Conservation (phyloP, 1,140 invertebrate species). For the Planococcus citri region DNA sequence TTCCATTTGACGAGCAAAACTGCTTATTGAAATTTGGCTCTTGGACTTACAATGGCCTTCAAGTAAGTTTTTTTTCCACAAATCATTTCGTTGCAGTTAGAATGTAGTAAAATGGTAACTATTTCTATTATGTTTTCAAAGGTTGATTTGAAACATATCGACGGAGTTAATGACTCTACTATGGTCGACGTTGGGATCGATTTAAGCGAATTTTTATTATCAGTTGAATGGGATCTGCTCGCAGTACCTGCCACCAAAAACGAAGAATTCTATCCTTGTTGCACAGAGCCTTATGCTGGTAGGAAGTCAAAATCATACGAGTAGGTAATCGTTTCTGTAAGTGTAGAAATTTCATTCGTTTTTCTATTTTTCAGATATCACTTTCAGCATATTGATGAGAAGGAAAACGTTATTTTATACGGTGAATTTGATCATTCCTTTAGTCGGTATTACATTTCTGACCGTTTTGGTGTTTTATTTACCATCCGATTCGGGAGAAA, state of each 20-base stretch:
- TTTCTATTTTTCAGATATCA: conserved; percentile 57
- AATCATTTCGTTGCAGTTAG: not conserved
- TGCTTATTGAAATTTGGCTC: conserved; percentile 94
- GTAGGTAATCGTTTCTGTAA: too few species aligned
- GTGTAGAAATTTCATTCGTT: not conserved
- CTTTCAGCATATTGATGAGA: conserved; percentile 89
- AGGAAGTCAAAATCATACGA: conserved; percentile 27
- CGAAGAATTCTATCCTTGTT: conserved; percentile 84
- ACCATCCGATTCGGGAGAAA: conserved; percentile 90
- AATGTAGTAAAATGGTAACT: not conserved
- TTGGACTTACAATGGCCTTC: conserved; percentile 84
- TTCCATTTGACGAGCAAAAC: conserved; percentile 85
- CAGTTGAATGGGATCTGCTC: conserved; percentile 91
- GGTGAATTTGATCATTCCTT: conserved; percentile 80
- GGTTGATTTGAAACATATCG: conserved; percentile 77
- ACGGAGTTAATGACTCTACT: conserved; percentile 59
- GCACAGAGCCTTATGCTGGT: conserved; percentile 69
- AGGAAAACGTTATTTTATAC: conserved; percentile 86
- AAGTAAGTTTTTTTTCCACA: conserved; percentile 46
- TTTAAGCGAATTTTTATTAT: conserved; percentile 79
- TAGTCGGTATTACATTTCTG: conserved; percentile 81
- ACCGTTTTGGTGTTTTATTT: conserved; percentile 92
- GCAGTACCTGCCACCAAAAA: conserved; percentile 75
- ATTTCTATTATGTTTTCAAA: conserved; percentile 33
- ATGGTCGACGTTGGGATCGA: conserved; percentile 72